These are phyloP conservation scores for Pelodytes ibericus DNA, from an alignment of 2,797 vertebrate species.

Conservation along the genomic window DNA sequence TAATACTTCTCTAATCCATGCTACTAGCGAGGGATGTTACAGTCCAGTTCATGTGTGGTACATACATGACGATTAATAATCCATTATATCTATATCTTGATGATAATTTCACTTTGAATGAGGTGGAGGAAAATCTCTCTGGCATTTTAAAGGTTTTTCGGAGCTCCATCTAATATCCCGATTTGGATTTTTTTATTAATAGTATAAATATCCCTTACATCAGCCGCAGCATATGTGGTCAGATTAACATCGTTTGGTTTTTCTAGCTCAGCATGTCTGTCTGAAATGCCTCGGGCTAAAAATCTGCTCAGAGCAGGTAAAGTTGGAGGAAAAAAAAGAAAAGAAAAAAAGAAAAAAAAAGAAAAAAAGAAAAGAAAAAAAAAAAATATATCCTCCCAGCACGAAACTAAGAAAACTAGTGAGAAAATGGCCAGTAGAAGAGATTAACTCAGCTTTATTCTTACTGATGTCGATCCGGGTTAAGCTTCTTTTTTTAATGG, in stretches of 20 bases:
- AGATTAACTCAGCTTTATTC: no score
- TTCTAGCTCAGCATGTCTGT: conserved; percentile 55
- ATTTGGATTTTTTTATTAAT: conserved; percentile 42
- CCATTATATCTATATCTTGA: no score
- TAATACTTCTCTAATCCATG: no score
- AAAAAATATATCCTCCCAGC: neutral
- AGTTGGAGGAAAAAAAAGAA: conserved; percentile 22
- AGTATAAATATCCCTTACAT: conserved; percentile 40
- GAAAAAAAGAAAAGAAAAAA: conserved; percentile 22
- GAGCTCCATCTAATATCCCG: neutral
- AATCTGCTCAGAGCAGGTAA: conserved; percentile 54
- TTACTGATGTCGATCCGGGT: no score
- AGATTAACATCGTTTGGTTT: conserved; percentile 51
- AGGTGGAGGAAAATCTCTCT: neutral
- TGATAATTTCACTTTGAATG: neutral
- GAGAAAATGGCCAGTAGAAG: neutral
- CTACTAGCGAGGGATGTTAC: no score
- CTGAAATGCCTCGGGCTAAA: conserved; percentile 48
- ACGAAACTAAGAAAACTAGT: neutral
- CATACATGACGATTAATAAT: no score
- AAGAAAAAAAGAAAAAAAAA: conserved; percentile 16
- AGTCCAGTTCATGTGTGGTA: no score
- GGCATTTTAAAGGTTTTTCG: neutral
- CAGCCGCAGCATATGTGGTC: conserved; percentile 50
- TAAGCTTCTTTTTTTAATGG: no score